Evolutionary conservation across 2,888 invertebrate genomes (phyloP).

Genomic region (Cephalotes varians): DNA sequence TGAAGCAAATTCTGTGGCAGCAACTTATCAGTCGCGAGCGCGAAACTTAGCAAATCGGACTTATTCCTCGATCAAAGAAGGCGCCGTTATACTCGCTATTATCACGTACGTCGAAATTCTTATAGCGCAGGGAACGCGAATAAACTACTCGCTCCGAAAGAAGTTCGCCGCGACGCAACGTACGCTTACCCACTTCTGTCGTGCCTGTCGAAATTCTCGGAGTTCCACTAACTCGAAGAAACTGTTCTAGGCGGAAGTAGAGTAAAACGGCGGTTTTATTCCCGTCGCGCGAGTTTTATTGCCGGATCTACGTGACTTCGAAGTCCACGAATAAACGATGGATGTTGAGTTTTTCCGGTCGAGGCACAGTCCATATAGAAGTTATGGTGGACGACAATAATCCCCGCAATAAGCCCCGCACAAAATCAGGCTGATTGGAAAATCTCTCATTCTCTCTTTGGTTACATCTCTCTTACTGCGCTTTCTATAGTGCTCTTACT

Average conservation of each 20-base stretch:
- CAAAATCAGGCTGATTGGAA: background rate
- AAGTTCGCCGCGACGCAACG: constrained; percentile 43
- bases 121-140: constrained; percentile 33
- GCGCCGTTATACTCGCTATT: constrained; percentile 37
- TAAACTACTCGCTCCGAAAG: constrained; percentile 50
- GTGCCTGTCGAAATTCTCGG: constrained; percentile 33
- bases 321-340: constrained; percentile 36
- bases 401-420: too few relatives aligned
- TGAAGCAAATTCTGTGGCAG: background rate
- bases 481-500: background rate
- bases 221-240: constrained; percentile 46
- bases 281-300: constrained; percentile 51
- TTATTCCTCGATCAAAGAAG: constrained; percentile 17
- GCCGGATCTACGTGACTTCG: constrained; percentile 45
- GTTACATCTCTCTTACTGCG: background rate
- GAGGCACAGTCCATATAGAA: background rate
- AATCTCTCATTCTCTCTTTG: background rate
- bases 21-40: constrained; percentile 24
- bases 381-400: constrained; percentile 4
- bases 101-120: constrained; percentile 53
- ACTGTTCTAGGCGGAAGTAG: constrained; percentile 36
- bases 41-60: constrained; percentile 19
- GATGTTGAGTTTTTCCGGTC: background rate
- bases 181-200: constrained; percentile 38
- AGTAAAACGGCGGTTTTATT: constrained; percentile 43